A percentile compares a stretch with the other conserved stretches of the same genome.
Evolutionary conservation across 2,888 invertebrate species (phyloP).

Genomic region (Nephrocerus scutellatus): DNA sequence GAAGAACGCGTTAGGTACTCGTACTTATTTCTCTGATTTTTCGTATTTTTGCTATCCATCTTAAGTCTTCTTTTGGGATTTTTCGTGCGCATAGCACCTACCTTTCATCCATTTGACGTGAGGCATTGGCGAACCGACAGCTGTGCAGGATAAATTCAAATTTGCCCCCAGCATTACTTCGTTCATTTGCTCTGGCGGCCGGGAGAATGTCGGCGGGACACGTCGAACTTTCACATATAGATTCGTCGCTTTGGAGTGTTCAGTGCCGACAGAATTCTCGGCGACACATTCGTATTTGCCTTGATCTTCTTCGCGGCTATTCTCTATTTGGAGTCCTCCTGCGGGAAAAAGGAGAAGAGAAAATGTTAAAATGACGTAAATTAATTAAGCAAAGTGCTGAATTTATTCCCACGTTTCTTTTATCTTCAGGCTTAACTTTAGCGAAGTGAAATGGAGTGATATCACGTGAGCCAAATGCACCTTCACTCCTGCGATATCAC

Average conservation of each 20-base stretch:
- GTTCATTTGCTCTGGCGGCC: slow-evolving; percentile 74
- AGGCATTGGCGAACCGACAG: slow-evolving; percentile 97
- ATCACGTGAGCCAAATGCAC: too few species aligned
- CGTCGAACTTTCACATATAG: slow-evolving; percentile 94
- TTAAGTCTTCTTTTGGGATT: slow-evolving; percentile 3
- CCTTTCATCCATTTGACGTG: slow-evolving; percentile 89
- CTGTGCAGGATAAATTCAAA: slow-evolving; percentile 91
- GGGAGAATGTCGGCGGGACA: slow-evolving; percentile 92
- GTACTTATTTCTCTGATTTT: not conserved
- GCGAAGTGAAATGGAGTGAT: too few species aligned
- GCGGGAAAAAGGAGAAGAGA: too few species aligned
- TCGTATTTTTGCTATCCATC: slow-evolving; percentile 4
- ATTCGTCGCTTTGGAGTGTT: slow-evolving; percentile 82
- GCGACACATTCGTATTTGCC: slow-evolving; percentile 96
- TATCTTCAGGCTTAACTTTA: too few species aligned
- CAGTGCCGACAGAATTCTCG: slow-evolving; percentile 86
- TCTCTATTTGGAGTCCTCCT: slow-evolving; percentile 70
- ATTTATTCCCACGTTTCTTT: too few species aligned
- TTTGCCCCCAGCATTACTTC: slow-evolving; percentile 89
- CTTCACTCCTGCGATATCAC: too few species aligned
- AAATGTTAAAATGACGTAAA: slow-evolving; percentile 6
- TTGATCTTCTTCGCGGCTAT: slow-evolving; percentile 84
- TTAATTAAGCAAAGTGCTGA: too few species aligned
- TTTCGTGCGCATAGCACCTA: slow-evolving; percentile 26
- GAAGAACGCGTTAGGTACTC: not conserved